These are phyloP conservation scores for Drosophila navojoa DNA, from an alignment of 1,140 invertebrate genomes.

Conservation along the genomic window DNA sequence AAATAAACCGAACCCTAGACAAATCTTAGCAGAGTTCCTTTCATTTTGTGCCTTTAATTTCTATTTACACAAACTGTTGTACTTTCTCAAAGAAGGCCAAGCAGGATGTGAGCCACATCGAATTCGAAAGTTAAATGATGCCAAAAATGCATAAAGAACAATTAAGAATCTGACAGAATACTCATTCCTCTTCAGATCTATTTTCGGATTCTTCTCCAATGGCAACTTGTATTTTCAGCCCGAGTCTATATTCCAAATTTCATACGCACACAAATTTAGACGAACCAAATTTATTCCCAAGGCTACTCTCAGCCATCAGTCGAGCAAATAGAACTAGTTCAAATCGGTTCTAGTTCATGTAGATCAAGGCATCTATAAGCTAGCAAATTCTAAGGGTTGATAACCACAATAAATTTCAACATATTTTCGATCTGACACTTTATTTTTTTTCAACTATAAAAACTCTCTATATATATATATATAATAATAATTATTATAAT, in stretches of 20 bases:
- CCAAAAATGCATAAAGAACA: background rate
- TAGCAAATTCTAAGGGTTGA: constrained; percentile 16
- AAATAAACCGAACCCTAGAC: constrained; percentile 52
- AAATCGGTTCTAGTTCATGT: too few species aligned
- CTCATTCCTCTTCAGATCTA: too few species aligned
- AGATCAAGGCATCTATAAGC: too few species aligned
- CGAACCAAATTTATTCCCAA: too few species aligned
- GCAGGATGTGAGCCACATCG: constrained; percentile 55
- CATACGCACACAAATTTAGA: too few species aligned
- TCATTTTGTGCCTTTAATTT: constrained; percentile 25
- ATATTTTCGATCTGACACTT: too few species aligned
- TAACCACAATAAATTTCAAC: background rate
- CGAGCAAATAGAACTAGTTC: too few species aligned
- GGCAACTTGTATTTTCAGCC: too few species aligned
- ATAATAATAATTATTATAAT: constrained; percentile 47
- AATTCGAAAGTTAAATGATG: background rate
- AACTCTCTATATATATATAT: background rate
- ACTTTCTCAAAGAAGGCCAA: constrained; percentile 70
- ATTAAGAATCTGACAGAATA: background rate
- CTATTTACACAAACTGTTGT: constrained; percentile 64
- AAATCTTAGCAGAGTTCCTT: constrained; percentile 29
- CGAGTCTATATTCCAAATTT: too few species aligned
- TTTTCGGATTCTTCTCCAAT: too few species aligned
- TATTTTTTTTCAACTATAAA: constrained; percentile 5
- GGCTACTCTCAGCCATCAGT: too few species aligned